A percentile compares a stretch with the other conserved stretches of the same genome.
Conservation (phyloP, 2,888 invertebrate genomes). For the Habroteleia sp. region DNA sequence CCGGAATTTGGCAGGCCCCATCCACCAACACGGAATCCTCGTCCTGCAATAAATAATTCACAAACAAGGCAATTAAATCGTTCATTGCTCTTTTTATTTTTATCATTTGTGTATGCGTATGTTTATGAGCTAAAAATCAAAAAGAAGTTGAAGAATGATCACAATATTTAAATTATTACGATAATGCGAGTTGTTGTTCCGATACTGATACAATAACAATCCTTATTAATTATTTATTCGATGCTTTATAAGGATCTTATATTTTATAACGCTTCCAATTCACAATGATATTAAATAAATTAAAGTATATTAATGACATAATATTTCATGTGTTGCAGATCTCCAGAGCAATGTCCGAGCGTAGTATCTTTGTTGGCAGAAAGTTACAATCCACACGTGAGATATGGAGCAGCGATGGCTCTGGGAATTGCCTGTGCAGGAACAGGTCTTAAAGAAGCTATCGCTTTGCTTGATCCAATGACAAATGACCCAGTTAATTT, state of each 20-base stretch:
- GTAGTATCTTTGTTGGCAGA: slow-evolving; percentile 98
- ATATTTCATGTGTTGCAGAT: slow-evolving; percentile 82
- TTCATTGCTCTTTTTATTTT: not conserved
- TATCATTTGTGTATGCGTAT: too few species aligned
- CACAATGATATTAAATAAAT: too few species aligned
- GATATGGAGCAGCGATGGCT: slow-evolving; percentile 99
- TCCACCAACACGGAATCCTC: slow-evolving; percentile 91
- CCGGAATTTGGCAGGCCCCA: slow-evolving; percentile 93
- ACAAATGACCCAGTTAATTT: slow-evolving; percentile 99
- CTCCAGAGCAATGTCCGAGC: slow-evolving; percentile 98
- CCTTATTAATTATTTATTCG: too few species aligned
- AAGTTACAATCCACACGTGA: slow-evolving; percentile 99
- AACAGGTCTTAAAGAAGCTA: slow-evolving; percentile 97
- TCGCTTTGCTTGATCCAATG: slow-evolving; percentile 97
- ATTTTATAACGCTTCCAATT: too few species aligned
- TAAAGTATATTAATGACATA: too few species aligned
- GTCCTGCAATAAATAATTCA: slow-evolving; percentile 88
- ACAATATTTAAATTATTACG: too few species aligned
- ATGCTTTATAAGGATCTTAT: too few species aligned
- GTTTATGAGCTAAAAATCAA: too few species aligned
- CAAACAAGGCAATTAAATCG: slow-evolving; percentile 21
- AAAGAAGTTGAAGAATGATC: too few species aligned
- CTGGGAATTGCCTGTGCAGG: slow-evolving; percentile 99
- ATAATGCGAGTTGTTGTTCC: too few species aligned
- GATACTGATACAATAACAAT: too few species aligned